These are phyloP conservation scores for Acronicta leporina DNA, from an alignment of 2,888 invertebrate species.

Conservation along the genomic window DNA sequence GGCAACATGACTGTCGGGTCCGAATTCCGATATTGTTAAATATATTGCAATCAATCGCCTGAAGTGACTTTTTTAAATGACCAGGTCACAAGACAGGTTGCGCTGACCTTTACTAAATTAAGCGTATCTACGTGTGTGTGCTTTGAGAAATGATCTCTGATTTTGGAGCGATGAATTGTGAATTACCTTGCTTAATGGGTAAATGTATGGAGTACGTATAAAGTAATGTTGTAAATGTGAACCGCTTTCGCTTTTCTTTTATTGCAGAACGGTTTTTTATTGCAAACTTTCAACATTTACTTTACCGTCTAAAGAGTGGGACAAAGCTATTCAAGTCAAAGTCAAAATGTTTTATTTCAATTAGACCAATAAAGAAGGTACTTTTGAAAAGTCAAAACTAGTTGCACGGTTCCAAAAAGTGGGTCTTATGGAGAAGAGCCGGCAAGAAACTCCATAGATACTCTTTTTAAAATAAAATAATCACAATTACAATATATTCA, in stretches of 20 bases:
- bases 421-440: too few species aligned
- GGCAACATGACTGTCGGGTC: too few species aligned
- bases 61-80: constrained; percentile 58
- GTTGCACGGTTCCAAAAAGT: too few species aligned
- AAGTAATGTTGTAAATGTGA: constrained; percentile 21
- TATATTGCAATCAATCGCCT: constrained; percentile 52
- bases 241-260: constrained; percentile 26
- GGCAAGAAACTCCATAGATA: too few species aligned
- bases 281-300: background rate
- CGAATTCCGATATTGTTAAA: constrained; percentile 39
- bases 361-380: too few species aligned
- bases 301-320: too few species aligned
- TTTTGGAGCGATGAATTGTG: constrained; percentile 39
- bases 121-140: constrained; percentile 31
- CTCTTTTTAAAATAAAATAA: too few species aligned
- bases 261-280: background rate
- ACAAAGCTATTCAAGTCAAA: too few species aligned
- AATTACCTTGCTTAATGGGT: constrained; percentile 16
- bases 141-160: constrained; percentile 36
- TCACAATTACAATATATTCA: too few species aligned
- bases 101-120: constrained; percentile 62
- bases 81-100: constrained; percentile 70
- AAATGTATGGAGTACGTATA: constrained; percentile 19
- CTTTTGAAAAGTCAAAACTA: too few species aligned
- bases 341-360: too few species aligned